A percentile compares a stretch with the other conserved stretches of the same genome.
Conservation (phyloP, 2,113 vertebrate genomes). For the Onychostoma macrolepis region DNA sequence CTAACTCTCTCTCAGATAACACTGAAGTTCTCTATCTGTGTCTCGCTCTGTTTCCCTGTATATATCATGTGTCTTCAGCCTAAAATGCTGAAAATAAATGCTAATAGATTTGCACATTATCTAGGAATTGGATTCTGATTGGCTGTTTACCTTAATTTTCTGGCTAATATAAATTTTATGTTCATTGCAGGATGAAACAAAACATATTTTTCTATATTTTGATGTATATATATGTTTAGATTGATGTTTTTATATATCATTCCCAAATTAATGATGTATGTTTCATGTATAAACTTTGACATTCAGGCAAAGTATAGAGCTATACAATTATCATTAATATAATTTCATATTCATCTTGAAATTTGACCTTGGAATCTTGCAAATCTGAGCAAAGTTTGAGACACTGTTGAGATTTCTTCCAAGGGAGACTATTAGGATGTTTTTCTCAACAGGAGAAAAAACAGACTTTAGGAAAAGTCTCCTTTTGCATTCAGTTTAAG, state of each 20-base stretch:
- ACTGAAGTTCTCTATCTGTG: conserved; percentile 18
- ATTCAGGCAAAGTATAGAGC: neutral
- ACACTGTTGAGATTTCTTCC: neutral
- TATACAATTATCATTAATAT: neutral
- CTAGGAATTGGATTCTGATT: neutral
- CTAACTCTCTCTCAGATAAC: conserved; percentile 51
- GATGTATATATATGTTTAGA: too few relatives aligned
- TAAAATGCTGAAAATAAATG: neutral
- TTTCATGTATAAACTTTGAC: neutral
- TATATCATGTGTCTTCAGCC: neutral
- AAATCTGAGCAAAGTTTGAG: neutral
- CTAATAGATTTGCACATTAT: neutral
- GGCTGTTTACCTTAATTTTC: neutral
- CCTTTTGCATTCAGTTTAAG: neutral
- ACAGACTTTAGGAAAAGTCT: neutral
- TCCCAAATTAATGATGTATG: too few relatives aligned
- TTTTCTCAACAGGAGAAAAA: neutral
- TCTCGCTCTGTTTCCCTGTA: conserved; percentile 12
- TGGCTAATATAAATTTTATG: neutral
- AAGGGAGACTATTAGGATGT: neutral
- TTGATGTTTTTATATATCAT: too few relatives aligned
- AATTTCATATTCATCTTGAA: neutral
- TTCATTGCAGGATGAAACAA: neutral
- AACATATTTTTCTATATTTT: neutral
- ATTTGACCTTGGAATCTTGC: neutral